Conservation (phyloP, 2,888 invertebrate species). For the Ophioninae sp. region DNA sequence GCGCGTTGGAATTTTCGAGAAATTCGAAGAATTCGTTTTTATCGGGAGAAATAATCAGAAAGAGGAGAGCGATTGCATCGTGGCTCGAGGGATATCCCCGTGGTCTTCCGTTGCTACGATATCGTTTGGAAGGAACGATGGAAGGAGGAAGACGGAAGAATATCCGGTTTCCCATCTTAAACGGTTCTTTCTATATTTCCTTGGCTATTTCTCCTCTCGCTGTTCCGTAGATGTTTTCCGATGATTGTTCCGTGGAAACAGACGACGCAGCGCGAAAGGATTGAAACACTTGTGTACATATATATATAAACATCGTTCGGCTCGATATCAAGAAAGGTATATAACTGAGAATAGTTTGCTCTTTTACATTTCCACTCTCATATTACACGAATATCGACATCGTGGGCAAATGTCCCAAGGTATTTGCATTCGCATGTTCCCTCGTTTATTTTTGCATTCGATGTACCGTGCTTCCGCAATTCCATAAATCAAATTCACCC, state of each 20-base stretch:
- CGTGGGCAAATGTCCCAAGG: background rate
- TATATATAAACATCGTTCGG: background rate
- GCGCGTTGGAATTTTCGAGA: background rate
- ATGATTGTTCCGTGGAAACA: conserved; percentile 38
- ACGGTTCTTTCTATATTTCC: conserved; percentile 39
- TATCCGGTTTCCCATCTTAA: conserved; percentile 57
- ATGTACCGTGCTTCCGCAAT: background rate
- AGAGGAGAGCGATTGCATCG: conserved; percentile 61
- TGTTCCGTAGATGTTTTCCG: conserved; percentile 16
- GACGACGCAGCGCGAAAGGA: conserved; percentile 24
- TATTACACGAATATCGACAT: background rate
- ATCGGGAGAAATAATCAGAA: background rate
- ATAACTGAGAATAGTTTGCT: background rate
- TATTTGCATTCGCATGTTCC: background rate
- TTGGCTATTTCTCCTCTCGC: conserved; percentile 23
- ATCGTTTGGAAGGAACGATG: conserved; percentile 18
- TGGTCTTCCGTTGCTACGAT: conserved; percentile 19
- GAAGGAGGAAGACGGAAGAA: conserved; percentile 34
- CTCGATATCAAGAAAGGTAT: background rate
- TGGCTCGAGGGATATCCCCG: conserved; percentile 42
- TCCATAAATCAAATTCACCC: background rate
- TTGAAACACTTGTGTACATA: background rate
- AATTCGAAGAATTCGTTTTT: background rate
- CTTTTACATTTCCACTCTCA: background rate
- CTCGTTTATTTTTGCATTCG: background rate